Percentiles rank a stretch among this genome's conserved stretches.
phyloP scores from a whole-genome alignment of 2,113 vertebrate species.

The Falco punctatus region DNA sequence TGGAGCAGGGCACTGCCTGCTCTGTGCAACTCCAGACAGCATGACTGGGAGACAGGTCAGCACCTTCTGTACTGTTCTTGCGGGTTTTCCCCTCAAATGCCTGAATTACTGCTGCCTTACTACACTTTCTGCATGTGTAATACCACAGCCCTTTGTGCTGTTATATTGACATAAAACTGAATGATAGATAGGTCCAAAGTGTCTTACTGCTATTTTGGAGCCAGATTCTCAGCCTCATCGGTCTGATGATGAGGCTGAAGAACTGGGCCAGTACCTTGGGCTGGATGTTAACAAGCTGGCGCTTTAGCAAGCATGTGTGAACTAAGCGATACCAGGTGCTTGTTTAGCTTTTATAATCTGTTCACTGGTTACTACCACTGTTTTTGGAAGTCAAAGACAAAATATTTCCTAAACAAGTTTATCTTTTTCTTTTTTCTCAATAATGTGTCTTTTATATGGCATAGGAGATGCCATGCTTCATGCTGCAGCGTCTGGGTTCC shows the following conservation, averaged over 20 bases:
- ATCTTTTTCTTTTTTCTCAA: not conserved
- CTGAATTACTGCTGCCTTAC: constrained; percentile 49
- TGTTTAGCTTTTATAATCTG: not conserved
- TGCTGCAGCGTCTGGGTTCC: not conserved
- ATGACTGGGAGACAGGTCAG: not conserved
- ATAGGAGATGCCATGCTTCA: not conserved
- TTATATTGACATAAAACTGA: not conserved
- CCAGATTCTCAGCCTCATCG: not conserved
- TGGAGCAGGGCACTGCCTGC: fast-evolving
- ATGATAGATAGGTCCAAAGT: not conserved
- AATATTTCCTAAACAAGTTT: not conserved
- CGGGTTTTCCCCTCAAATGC: not conserved
- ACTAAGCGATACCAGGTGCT: not conserved
- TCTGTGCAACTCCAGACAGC: not conserved
- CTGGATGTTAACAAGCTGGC: not conserved
- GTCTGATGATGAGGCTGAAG: not conserved
- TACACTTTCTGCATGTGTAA: not conserved
- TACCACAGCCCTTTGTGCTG: not conserved
- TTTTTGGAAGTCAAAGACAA: not conserved
- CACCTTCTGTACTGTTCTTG: not conserved
- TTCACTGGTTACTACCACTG: not conserved
- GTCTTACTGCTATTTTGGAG: constrained; percentile 7
- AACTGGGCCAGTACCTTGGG: not conserved
- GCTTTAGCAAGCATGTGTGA: not conserved
- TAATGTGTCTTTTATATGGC: not conserved